phyloP scores from a whole-genome alignment of 2,113 vertebrate species.

The Pyxicephalus adspersus region DNA sequence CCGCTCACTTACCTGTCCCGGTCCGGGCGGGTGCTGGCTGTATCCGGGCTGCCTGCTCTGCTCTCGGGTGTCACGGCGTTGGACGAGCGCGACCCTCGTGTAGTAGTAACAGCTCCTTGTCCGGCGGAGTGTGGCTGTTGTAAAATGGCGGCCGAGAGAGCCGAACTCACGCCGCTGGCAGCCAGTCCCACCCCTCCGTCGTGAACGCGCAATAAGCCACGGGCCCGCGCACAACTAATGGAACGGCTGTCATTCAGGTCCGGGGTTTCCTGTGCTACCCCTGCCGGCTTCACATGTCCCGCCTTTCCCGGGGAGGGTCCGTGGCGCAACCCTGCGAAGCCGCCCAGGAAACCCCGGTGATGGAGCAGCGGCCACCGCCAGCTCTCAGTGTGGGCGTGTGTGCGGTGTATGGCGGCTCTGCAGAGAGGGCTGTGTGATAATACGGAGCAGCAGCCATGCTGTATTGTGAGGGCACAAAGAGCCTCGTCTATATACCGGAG shows the following conservation, averaged over 20 bases:
- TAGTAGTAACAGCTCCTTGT: constrained; percentile 78
- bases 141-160: constrained; percentile 92
- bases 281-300: constrained; percentile 67
- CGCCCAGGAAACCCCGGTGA: constrained; percentile 41
- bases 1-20: constrained; percentile 49
- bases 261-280: constrained; percentile 81
- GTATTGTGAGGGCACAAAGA: no score
- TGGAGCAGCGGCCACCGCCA: no score
- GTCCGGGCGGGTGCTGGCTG: constrained; percentile 29
- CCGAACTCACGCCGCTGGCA: constrained; percentile 75
- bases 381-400: not conserved
- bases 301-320: constrained; percentile 53
- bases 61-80: constrained; percentile 59
- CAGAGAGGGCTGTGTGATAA: not conserved
- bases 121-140: constrained; percentile 79
- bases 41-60: constrained; percentile 36
- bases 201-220: constrained; percentile 25
- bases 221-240: constrained; percentile 53
- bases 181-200: constrained; percentile 72
- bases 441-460: no score
- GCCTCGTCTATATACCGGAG: no score
- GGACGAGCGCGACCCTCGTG: constrained; percentile 74
- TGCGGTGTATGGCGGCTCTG: not conserved
- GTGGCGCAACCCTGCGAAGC: not conserved
- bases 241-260: constrained; percentile 44